Evolutionary conservation across 2,888 invertebrate species (phyloP).

Genomic region (Liodrosophila aerea): DNA sequence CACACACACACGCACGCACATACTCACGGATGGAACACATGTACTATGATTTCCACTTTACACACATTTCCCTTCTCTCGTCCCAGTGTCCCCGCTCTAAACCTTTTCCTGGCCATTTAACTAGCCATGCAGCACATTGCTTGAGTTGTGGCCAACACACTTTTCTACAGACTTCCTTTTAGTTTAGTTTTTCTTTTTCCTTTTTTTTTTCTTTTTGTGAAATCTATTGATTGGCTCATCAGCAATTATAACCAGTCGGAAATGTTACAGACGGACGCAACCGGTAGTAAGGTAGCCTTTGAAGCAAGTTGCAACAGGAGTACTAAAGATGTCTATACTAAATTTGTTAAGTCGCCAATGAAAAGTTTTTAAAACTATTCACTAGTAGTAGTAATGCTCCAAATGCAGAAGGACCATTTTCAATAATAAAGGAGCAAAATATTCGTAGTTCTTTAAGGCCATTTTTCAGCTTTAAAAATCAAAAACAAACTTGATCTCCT

Average conservation of each 20-base stretch:
- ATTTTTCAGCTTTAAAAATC: no score
- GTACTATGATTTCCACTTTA: slow-evolving; percentile 34
- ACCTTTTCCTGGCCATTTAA: slow-evolving; percentile 43
- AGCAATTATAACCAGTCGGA: slow-evolving; percentile 57
- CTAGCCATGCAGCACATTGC: slow-evolving; percentile 39
- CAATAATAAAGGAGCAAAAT: no score
- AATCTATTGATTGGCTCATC: slow-evolving; percentile 71
- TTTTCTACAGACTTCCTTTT: slow-evolving; percentile 7
- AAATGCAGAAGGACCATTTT: no score
- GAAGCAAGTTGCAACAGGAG: no score
- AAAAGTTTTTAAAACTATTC: no score
- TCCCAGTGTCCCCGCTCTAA: background rate
- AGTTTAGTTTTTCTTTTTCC: slow-evolving; percentile 10
- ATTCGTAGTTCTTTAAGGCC: no score
- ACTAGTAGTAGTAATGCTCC: no score
- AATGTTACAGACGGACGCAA: no score
- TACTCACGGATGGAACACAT: slow-evolving; percentile 20
- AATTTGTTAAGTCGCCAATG: no score
- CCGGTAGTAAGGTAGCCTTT: no score
- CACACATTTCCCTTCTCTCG: slow-evolving; percentile 5
- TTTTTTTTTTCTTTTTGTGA: slow-evolving; percentile 17
- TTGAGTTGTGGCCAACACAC: slow-evolving; percentile 33
- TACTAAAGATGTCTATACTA: no score
- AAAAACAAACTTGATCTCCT: no score
- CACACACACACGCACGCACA: slow-evolving; percentile 30